Conservation (phyloP, 35 echinoderm and acorn worm species). For the Apostichopus japonicus region DNA sequence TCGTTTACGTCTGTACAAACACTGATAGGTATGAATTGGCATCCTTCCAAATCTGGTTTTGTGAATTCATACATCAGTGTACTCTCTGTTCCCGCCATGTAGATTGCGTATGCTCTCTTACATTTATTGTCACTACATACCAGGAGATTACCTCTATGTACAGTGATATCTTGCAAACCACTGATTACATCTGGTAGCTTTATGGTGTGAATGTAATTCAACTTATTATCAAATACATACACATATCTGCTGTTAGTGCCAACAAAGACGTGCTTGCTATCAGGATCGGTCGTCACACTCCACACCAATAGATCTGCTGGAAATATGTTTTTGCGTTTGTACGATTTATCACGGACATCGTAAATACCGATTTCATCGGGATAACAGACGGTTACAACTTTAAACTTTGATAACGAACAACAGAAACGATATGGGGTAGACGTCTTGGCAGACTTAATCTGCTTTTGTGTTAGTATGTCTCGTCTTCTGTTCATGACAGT, state of each 20-base stretch:
- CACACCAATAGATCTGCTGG: background rate
- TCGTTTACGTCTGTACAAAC: background rate
- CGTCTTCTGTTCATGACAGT: conserved; percentile 1
- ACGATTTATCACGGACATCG: background rate
- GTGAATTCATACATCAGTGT: background rate
- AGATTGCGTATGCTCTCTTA: background rate
- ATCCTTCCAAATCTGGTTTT: background rate
- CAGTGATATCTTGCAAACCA: background rate
- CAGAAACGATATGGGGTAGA: background rate
- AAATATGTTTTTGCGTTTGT: background rate
- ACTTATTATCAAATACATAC: background rate
- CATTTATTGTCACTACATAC: background rate
- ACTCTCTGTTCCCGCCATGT: background rate
- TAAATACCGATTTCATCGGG: background rate
- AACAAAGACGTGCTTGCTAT: conserved; percentile 13
- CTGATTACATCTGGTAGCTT: background rate
- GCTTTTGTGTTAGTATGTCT: background rate
- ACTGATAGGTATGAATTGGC: background rate
- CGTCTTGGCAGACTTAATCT: background rate
- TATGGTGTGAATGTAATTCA: background rate
- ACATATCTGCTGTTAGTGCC: background rate
- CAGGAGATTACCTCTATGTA: background rate
- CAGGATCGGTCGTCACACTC: conserved; percentile 10
- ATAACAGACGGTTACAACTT: background rate
- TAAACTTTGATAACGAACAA: background rate